phyloP scores from a whole-genome alignment of 2,888 invertebrate species.

The Caenorhabditis panamensis region DNA sequence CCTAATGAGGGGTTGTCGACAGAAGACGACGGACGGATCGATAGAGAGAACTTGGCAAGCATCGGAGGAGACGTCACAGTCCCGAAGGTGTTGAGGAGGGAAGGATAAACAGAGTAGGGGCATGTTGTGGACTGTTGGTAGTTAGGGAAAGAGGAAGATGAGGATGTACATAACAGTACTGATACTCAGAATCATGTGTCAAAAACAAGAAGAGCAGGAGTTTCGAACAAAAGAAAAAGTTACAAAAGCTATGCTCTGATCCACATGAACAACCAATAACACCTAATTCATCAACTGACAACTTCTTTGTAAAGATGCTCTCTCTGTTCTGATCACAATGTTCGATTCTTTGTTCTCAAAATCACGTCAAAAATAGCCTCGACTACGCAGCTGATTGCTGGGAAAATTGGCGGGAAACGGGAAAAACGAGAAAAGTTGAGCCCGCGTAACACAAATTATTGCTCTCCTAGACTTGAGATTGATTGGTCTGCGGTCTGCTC shows the following conservation, averaged over 20 bases:
- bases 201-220: no score
- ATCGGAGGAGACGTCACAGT: neutral
- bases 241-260: no score
- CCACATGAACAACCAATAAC: no score
- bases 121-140: neutral
- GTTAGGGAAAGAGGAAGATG: neutral
- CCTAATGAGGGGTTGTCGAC: neutral
- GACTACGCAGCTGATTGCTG: neutral
- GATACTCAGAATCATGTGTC: no score
- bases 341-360: no score
- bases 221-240: no score
- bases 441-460: neutral
- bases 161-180: no score
- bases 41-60: neutral
- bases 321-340: no score
- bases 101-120: neutral
- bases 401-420: neutral
- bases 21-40: neutral
- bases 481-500: neutral
- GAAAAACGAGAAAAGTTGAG: neutral
- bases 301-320: no score
- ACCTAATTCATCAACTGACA: no score
- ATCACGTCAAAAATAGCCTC: neutral
- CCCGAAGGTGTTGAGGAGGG: no score
- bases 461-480: neutral